Base-by-base conservation (phyloP, 2,888 invertebrate species). In the Sthenelais limicola region DNA sequence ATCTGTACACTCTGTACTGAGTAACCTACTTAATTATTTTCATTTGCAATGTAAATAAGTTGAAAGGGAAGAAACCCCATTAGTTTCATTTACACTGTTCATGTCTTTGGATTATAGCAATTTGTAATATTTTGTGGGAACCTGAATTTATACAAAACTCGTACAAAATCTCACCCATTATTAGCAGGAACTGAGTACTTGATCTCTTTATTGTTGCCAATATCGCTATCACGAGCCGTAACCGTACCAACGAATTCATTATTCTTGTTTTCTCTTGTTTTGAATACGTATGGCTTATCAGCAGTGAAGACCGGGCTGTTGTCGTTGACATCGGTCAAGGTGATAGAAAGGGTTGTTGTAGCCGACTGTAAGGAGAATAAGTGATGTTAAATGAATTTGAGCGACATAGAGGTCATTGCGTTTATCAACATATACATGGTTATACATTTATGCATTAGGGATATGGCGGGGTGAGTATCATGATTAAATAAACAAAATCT, bases 311-410 rank as follows among this genome's bases (percentile, higher is more conserved):
- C 58, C 15, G 84, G 84, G n/a, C 68, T 76, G 68, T 82, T 80
- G 75, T 85, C 85, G 73, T 84, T 80, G n/a, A 81, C 67, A 62
- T 85, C 84, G 1, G 77, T 76, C 3, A 85, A 79, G 43, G 77
- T 48, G 72, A 82, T 67, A 35, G 72, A 68, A n/a, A 82, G 47
- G 7, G 77, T 79, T 3, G 82, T 78, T 3, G 78, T 76, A 3
- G 78, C 82, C 70, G 77, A 68, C 82, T 82, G 68, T 47, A 76
- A 74, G 15, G 24, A 12, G 21, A n/a, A 51, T 5, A 43, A 18
- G 12, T 12, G 9, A 43, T 43, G 12, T 43, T 43, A 43, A 43
- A 43, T 43, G 18, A 43, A 12, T 18, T 43, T 43, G 9, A 12
- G 43, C 18, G 43, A 43, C 43, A 43, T 43, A 43, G 43, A 43